A percentile compares a stretch with the other conserved stretches of the same genome.
Evolutionary conservation across 2,113 vertebrate genomes (phyloP).

Genomic region (Mixornis gularis): DNA sequence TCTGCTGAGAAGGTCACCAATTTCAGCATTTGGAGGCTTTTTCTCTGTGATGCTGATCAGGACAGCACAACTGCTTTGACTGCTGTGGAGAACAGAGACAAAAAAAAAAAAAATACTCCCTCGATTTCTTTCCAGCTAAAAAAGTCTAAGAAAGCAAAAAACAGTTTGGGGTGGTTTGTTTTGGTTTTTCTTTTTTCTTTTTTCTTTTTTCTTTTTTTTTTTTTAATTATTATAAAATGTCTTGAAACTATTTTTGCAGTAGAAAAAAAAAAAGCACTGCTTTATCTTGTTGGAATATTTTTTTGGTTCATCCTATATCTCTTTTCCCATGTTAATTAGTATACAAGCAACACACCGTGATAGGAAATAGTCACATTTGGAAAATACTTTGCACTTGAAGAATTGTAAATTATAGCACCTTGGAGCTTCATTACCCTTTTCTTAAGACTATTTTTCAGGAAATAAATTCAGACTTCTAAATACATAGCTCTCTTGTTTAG

Average conservation of each 20-base stretch:
- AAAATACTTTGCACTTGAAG: neutral
- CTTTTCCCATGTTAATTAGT: neutral
- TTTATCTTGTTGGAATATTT: neutral
- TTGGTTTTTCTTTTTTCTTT: neutral
- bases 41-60: conserved; percentile 39
- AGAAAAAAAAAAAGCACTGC: neutral
- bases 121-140: neutral
- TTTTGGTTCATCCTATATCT: neutral
- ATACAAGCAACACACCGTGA: neutral
- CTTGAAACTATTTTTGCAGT: neutral
- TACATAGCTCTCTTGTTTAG: neutral
- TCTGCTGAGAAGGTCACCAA: conserved; percentile 61
- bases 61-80: neutral
- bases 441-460: neutral
- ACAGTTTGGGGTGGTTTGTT: too few species aligned
- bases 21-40: conserved; percentile 42
- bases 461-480: neutral
- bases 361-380: neutral
- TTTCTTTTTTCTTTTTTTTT: too few species aligned
- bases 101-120: neutral
- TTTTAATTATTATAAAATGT: neutral
- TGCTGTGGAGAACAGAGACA: neutral
- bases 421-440: neutral
- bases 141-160: neutral
- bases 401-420: neutral